phyloP scores from a whole-genome alignment of 30 jellyfish, hydroid and myxozoan genomes.

The Turritopsis dohrnii region DNA sequence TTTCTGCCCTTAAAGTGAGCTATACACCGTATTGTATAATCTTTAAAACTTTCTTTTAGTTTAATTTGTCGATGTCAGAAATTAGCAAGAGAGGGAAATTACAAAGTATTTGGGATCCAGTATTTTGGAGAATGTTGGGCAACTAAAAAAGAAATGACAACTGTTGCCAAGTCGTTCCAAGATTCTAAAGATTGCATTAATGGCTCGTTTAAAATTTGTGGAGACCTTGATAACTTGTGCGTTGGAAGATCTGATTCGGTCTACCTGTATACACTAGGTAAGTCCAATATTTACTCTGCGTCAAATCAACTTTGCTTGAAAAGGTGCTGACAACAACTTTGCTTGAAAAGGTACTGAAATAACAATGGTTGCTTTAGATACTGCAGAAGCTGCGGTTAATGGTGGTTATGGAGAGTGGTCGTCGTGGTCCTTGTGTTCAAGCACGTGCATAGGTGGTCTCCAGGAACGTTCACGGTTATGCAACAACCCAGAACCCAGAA shows the following conservation, averaged over 20 bases:
- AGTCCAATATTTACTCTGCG: not conserved
- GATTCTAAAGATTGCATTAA: not conserved
- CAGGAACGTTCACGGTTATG: conserved; percentile 15
- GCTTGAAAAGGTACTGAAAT: not conserved
- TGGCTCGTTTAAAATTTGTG: not conserved
- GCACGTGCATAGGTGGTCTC: not conserved
- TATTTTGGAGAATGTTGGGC: conserved; percentile 72
- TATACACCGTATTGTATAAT: too few relatives aligned
- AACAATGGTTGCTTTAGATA: not conserved
- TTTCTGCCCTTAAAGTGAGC: too few relatives aligned
- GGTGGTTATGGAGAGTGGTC: conserved; percentile 11
- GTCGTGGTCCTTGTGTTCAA: conserved; percentile 5
- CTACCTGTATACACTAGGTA: conserved; percentile 1
- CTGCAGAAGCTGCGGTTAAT: not conserved
- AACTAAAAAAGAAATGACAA: conserved; percentile 23
- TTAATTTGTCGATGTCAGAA: not conserved
- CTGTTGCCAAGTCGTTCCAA: not conserved
- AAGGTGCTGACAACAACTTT: not conserved
- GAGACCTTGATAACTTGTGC: not conserved
- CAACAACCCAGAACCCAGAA: not conserved
- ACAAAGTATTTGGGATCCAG: conserved; percentile 41
- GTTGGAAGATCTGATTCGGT: not conserved
- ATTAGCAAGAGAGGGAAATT: not conserved
- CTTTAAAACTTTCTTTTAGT: too few relatives aligned
- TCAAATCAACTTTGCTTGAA: not conserved